A percentile compares a stretch with the other conserved stretches of the same genome.
Evolutionary conservation across 2,888 invertebrate genomes (phyloP).

Genomic region (Microctonus brassicae): DNA sequence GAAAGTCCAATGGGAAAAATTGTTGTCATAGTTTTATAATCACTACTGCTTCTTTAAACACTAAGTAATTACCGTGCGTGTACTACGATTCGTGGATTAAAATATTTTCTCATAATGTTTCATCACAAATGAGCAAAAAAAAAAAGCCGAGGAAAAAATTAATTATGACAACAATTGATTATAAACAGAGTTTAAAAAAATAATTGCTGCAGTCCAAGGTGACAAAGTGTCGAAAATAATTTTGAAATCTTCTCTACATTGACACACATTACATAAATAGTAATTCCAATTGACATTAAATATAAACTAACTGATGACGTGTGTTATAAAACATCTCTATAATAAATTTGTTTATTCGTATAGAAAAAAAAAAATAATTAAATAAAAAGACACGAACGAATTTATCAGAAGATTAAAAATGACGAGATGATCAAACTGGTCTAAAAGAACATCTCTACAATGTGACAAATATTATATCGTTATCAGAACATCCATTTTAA

Average conservation of each 20-base stretch:
- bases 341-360: not conserved
- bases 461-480: not conserved
- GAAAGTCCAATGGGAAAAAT: not conserved
- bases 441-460: not conserved
- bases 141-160: not conserved
- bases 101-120: not conserved
- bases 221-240: not conserved
- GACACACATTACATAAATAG: not conserved
- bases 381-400: not conserved
- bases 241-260: not conserved
- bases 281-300: not conserved
- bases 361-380: not conserved
- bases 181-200: not conserved
- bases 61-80: not conserved
- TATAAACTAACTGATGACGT: not conserved
- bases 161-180: not conserved
- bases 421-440: not conserved
- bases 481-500: not conserved
- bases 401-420: not conserved
- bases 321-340: not conserved
- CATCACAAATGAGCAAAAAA: not conserved
- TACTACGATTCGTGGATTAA: not conserved
- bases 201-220: not conserved
- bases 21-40: not conserved
- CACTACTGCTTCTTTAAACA: not conserved